phyloP scores from a whole-genome alignment of 1,140 invertebrate genomes.

The Triops cancriformis region DNA sequence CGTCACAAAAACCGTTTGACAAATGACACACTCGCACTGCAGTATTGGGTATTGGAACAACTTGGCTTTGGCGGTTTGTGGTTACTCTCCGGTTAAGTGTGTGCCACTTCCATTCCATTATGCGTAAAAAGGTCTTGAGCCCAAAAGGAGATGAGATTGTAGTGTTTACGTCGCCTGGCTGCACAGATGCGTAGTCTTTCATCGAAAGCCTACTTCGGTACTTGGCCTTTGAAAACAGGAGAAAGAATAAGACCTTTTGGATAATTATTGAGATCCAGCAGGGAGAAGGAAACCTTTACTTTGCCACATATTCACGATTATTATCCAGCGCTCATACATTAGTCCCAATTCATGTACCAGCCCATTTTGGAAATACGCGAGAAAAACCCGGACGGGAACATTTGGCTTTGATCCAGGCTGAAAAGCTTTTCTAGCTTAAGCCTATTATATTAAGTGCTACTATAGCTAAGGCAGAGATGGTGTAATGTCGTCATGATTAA shows the following conservation, averaged over 20 bases:
- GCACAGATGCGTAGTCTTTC: neutral
- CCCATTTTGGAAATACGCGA: no score
- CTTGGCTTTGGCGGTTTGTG: neutral
- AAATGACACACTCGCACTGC: neutral
- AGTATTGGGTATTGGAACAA: neutral
- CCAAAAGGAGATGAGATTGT: neutral
- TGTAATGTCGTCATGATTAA: neutral
- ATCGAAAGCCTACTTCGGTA: neutral
- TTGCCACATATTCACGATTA: no score
- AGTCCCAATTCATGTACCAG: no score
- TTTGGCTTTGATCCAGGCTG: neutral
- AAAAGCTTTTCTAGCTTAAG: constrained; percentile 1
- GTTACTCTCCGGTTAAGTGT: neutral
- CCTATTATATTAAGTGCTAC: constrained; percentile 14
- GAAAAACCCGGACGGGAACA: no score
- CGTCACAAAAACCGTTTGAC: neutral
- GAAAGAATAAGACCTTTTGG: no score
- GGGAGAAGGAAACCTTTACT: no score
- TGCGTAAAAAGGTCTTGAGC: neutral
- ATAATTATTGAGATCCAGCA: no score
- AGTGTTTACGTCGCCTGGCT: neutral
- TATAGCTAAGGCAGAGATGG: neutral
- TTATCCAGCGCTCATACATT: no score
- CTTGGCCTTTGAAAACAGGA: no score
- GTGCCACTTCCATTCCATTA: neutral